Base-by-base conservation (phyloP, 1,140 invertebrate species). In the Solenopsis fugax region DNA sequence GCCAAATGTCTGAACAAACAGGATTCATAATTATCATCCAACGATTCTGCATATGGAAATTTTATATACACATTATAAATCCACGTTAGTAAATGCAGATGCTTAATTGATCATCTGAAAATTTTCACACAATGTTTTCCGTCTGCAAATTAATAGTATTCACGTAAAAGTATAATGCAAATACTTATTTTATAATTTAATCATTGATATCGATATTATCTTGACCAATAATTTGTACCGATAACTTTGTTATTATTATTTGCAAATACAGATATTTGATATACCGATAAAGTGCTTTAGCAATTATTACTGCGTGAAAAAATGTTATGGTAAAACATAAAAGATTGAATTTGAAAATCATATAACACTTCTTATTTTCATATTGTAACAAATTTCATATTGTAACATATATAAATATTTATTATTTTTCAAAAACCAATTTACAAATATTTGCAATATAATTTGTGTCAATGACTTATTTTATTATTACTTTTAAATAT, bases 1-100 rank as follows among this genome's bases (percentile, higher is more conserved):
- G 29, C 29, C 69, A 24, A 62, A 62, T 84, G 41, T 84, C 41
- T 71, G 41, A 84, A 84, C 45, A 75, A 84, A 75, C 58, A 75
- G n/a, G 24, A 50, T 75, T 84, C 16, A 84, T 50, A 84, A 84
- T 84, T 50, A 84, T 56, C 24, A n/a, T 62, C 29, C 41, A 13
- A 34, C 34, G 60, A 64, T 52, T 50, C 37, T 48, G 56, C 77
- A 4, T 87, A 64, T 75, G 45, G 41, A 82, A 84, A 73, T 73
- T 60, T 73, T 48, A 82, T 29, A 50, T 24, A 69, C 41, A 13
- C 34, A 48, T 60, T 75, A 24, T 18, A 21, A 34, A 48, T 50
- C 13, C 24, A 21, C 9, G 52, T 37, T 78, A 50, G 2, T 54
- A 54, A 4, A 82, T 13, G 4, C 16, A 41, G 18, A n/a, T 9